Conservation (phyloP, 2,888 invertebrate species). For the Erebia aethiops region DNA sequence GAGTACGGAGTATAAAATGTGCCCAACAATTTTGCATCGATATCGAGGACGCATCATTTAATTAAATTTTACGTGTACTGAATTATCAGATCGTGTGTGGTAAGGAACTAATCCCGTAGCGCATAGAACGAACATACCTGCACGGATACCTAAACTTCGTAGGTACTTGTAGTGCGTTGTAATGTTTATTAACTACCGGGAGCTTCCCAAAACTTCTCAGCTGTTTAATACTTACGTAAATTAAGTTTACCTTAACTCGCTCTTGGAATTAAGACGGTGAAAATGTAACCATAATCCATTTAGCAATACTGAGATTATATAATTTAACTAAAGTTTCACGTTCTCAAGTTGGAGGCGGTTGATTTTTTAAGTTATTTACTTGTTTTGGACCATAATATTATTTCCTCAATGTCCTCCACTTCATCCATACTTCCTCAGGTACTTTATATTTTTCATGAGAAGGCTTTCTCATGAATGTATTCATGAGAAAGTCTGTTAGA, state of each 20-base stretch:
- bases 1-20: not conserved
- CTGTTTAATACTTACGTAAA: slow-evolving; percentile 13
- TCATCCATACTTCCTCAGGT: too few species aligned
- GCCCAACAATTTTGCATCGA: not conserved
- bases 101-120: not conserved
- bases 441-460: too few species aligned
- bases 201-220: slow-evolving; percentile 1
- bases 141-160: not conserved
- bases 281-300: slow-evolving; percentile 16
- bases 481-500: too few species aligned
- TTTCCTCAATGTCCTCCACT: not conserved
- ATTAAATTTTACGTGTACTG: not conserved
- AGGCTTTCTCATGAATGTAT: too few species aligned
- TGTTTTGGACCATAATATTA: not conserved
- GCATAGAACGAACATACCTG: slow-evolving; percentile 2
- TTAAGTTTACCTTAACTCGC: slow-evolving; percentile 13
- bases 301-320: not conserved
- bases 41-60: not conserved
- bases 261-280: slow-evolving; percentile 4
- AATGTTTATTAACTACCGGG: slow-evolving; percentile 8
- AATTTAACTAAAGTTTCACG: slow-evolving; percentile 4
- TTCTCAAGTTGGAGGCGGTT: not conserved
- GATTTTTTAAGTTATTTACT: not conserved
- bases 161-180: not conserved
- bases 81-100: not conserved